Evolutionary conservation across 2,113 vertebrate genomes (phyloP).

Genomic region (Pristiophorus japonicus): DNA sequence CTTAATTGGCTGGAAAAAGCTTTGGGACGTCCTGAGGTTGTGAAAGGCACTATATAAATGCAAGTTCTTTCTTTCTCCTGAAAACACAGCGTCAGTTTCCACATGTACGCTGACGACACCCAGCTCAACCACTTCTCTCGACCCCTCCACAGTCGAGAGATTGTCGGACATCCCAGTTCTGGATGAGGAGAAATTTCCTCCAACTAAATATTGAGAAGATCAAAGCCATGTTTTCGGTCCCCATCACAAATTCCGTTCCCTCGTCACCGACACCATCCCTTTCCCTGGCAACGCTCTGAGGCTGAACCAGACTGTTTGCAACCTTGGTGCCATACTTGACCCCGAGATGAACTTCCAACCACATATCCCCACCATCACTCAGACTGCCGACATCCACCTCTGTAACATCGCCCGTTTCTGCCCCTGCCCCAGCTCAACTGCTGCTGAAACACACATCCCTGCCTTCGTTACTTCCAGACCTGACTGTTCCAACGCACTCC

Average conservation of each 20-base stretch:
- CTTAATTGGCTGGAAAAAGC: not conserved
- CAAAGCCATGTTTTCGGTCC: not conserved
- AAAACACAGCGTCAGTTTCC: not conserved
- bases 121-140: not conserved
- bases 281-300: not conserved
- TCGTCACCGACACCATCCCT: not conserved
- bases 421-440: no score
- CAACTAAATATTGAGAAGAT: not conserved
- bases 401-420: no score
- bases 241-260: not conserved
- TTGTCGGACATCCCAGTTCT: not conserved
- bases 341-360: not conserved
- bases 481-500: no score
- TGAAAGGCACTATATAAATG: not conserved
- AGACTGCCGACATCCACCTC: not conserved
- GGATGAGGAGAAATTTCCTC: not conserved
- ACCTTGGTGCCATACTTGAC: not conserved
- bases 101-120: no score
- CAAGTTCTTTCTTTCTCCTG: not conserved
- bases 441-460: no score
- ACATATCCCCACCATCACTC: not conserved
- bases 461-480: no score
- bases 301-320: not conserved
- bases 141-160: not conserved
- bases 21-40: not conserved